Base-by-base conservation (phyloP, 2,797 vertebrate species). In the Heterohyrax brucei region DNA sequence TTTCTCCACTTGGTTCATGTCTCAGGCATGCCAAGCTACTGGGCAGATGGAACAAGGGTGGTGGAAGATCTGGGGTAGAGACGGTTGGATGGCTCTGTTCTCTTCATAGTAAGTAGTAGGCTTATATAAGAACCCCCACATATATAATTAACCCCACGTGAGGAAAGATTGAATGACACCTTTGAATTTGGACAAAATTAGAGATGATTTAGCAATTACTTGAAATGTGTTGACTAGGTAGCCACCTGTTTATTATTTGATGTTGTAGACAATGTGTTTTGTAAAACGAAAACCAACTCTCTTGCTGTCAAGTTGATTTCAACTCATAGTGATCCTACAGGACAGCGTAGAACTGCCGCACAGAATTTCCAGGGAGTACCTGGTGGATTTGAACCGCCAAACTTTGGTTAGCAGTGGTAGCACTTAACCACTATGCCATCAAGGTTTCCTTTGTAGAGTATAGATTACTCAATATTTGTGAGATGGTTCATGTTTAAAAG, bases 401-500 rank as follows among this genome's bases (percentile, higher is more conserved):
- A 39, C 39, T 39, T 39, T 39, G 39, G 39, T 39, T 39, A 39
- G 39, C 39, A 39, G 39, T 39, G 39, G 39, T 39, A 39, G 39
- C 39, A 39, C 39, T 39, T 39, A 39, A 39, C 39, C 39, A 39
- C 39, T 39, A 39, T 39, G 39, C 39, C 39, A 39, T 39, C 39
- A 39, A 39, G 39, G 39, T 39, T 39, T 39, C 12, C 89, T 59
- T 94, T 24, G 39, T 86, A 68, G 72, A 59, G 7, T 6, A 78
- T 7, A 26, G 26, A 61, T 30, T 66, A 89, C 3, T n/a, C 53
- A 87, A 5, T 72, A 79, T 84, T 95, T 59, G n/a, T 87, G 78
- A 87, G 91, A 89, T 73, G 28, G 50, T n/a, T 93, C 88, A 89
- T 33, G 33, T 87, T 50, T 94, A 59, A 77, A 44, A 68, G 39